Evolutionary conservation across 2,888 invertebrate genomes (phyloP), one percentile per base, ranked within the genome.

Genomic region (Periphyllus acericola): DNA sequence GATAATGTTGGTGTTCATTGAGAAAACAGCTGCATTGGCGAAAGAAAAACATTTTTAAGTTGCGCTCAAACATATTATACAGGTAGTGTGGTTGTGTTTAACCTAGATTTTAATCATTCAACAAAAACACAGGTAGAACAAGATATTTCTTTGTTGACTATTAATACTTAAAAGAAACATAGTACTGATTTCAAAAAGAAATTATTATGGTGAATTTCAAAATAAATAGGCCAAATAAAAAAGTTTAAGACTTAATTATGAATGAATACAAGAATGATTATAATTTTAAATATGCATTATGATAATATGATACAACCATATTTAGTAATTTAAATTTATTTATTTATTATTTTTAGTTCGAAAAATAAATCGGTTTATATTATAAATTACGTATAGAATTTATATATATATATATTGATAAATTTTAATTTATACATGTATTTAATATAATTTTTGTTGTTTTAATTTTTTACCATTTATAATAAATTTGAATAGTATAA

Each of bases 401-500:
- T 72, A 72, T 55, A 34, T n/a, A 9, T 9, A 40, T 5, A 71
- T 21, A 29, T 71, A 71, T n/a, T n/a, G n/a, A n/a, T n/a, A n/a
- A n/a, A n/a, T 32, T 40, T n/a, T n/a, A n/a, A n/a, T n/a, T 14
- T 36, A 60, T 74, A 72, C 32, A 52, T 55, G 66, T 66, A 36
- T 83, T 78, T 34, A 71, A 29, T 55, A 87, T n/a, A 74, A 60
- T 60, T 60, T 32, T 66, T 80, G 66, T 87, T 87, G 74, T 80
- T 81, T 81, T 66, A 32, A 87, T 68, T 86, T 87, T 87, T 87
- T 87, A 87, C 87, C 87, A 87, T 87, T 87, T 87, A 75, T 60
- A 87, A 87, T 87, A 87, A 87, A 87, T 21, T 74, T 68, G 68
- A 85, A 34, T 46, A 85, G 76, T 68, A 52, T 78, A 46, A 52